Evolutionary conservation across 1,140 invertebrate genomes (phyloP), one percentile per base, ranked within the genome.

Genomic region (Nylanderia fulva): DNA sequence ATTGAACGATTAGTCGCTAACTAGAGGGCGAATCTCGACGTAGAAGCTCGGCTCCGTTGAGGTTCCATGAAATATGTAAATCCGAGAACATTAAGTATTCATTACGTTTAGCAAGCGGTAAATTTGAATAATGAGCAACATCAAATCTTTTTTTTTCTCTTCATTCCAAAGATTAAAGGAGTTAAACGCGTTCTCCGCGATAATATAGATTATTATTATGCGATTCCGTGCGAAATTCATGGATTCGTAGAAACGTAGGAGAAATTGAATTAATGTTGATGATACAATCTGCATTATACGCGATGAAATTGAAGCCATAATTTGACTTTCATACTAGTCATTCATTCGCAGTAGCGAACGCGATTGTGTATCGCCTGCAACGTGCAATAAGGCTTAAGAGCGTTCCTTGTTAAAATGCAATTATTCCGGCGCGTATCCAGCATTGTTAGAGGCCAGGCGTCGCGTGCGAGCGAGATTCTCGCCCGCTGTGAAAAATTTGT

Each of bases 341-440:
- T 79, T 66, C 75, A 77, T 66, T 79, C 75, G 11, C 75, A 79
- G 61, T 24, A 18, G 29, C 75, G 42, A 79, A 36, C n/a, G 75
- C 42, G 42, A 79, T 76, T 79, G 61, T 68, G 27, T 18, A 52
- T 66, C 61, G 75, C 39, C n/a, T n/a, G 75, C 42, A 63, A 63
- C 74, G 58, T 63, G 74, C 72, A 77, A 77, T 69, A 54, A 56
- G 76, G 48, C 64, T 18, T 71, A 56, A 80, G 52, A 42, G 48
- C 66, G 66, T 82, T 82, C 77, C 77, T 82, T 71, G 52, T 82
- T 82, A 82, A 82, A 82, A 82, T 82, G 77, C 77, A 82, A 82
- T 80, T 80, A 80, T 80, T 80, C 77, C 64, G 52, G 18, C 64
- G 77, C 77, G 77, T 82, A 72, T 82, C 77, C 77, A 39, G 52